phyloP scores from a whole-genome alignment of 1,140 invertebrate genomes.

The Euglossa dilemma region DNA sequence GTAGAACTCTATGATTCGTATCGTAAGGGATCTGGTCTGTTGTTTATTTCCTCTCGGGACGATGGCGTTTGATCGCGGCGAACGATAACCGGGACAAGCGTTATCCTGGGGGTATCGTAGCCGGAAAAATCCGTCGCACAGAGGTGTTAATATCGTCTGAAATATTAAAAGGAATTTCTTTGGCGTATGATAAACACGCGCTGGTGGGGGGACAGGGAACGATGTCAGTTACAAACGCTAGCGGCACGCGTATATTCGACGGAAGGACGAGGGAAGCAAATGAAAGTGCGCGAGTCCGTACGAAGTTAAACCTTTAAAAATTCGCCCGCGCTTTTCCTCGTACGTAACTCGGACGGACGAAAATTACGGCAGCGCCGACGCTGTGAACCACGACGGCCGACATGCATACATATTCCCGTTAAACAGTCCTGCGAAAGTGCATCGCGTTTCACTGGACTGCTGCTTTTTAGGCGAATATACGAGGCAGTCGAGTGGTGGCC shows the following conservation, averaged over 20 bases:
- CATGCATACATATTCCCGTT: constrained; percentile 40
- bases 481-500: constrained; percentile 19
- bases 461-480: constrained; percentile 35
- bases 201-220: neutral
- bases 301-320: constrained; percentile 39
- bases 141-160: neutral
- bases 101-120: neutral
- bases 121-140: neutral
- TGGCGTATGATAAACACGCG: neutral
- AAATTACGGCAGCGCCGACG: constrained; percentile 29
- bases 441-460: constrained; percentile 33
- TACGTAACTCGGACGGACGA: constrained; percentile 14
- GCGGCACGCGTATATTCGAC: neutral
- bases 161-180: constrained; percentile 13
- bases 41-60: neutral
- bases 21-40: too few species aligned
- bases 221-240: constrained; percentile 2
- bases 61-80: too few species aligned
- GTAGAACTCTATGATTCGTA: too few species aligned
- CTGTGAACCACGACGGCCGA: constrained; percentile 41
- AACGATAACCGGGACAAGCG: too few species aligned
- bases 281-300: constrained; percentile 2
- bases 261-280: neutral
- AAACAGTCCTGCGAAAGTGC: constrained; percentile 44
- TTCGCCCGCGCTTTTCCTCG: constrained; percentile 20